A percentile compares a stretch with the other conserved stretches of the same genome.
Evolutionary conservation across 2,888 invertebrate species (phyloP).

Genomic region (Caenorhabditis sp.): DNA sequence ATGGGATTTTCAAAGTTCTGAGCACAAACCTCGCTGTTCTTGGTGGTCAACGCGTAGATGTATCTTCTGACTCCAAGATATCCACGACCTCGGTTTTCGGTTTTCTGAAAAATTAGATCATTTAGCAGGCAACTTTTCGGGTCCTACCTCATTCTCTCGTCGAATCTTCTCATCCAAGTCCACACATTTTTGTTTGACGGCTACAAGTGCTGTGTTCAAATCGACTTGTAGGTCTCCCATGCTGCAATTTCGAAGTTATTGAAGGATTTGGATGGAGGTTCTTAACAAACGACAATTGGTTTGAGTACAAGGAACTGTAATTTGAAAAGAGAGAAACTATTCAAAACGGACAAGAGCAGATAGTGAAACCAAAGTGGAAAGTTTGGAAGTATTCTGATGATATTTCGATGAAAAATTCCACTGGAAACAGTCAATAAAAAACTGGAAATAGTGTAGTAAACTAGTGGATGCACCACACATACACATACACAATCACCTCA

Average conservation of each 20-base stretch:
- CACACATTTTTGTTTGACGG: conserved; percentile 65
- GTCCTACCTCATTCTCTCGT: conserved; percentile 43
- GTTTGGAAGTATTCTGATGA: conserved; percentile 2
- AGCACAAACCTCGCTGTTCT: conserved; percentile 42
- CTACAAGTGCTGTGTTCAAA: conserved; percentile 55
- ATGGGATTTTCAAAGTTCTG: neutral
- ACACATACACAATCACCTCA: conserved; percentile 30
- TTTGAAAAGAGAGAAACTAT: neutral
- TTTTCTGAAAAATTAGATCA: conserved; percentile 24
- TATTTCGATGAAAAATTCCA: conserved; percentile 19
- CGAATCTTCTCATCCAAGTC: conserved; percentile 56
- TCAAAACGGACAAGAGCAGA: neutral
- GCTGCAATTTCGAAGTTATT: conserved; percentile 9
- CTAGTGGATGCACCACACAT: conserved; percentile 12
- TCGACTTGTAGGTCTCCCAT: conserved; percentile 64
- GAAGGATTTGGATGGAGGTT: neutral
- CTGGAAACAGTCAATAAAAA: conserved; percentile 26
- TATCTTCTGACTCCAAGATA: conserved; percentile 58
- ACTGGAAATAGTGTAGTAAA: conserved; percentile 37
- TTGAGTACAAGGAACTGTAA: too few relatives aligned
- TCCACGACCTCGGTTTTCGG: conserved; percentile 46
- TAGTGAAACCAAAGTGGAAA: neutral
- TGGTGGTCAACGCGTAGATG: conserved; percentile 62
- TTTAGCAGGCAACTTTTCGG: neutral
- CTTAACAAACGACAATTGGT: too few relatives aligned